A percentile compares a stretch with the other conserved stretches of the same genome.
Evolutionary conservation across 2,113 vertebrate species (phyloP).

Genomic region (Bubo blakistoni): DNA sequence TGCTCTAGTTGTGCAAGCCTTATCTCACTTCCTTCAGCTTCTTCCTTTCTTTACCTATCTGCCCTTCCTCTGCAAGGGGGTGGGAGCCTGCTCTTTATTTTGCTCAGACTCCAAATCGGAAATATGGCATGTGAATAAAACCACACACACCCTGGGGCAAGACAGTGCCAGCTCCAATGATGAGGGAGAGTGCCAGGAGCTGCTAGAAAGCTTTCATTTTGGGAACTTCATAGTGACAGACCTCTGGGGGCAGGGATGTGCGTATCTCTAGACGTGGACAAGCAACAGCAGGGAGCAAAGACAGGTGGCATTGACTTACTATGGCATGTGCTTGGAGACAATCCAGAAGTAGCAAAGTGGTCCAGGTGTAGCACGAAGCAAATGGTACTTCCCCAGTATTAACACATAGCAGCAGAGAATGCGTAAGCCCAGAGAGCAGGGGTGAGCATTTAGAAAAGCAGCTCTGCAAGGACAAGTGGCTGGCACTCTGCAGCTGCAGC

Average conservation of each 20-base stretch:
- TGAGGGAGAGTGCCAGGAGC: not conserved
- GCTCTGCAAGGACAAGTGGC: not conserved
- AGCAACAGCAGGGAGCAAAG: not conserved
- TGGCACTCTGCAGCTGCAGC: not conserved
- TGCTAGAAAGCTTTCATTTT: not conserved
- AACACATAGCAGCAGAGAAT: not conserved
- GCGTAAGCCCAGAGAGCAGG: not conserved
- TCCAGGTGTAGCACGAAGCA: not conserved
- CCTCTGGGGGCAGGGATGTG: not conserved
- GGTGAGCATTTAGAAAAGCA: not conserved
- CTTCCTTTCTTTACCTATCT: constrained; percentile 15
- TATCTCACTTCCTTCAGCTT: constrained; percentile 13
- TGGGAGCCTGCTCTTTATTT: not conserved
- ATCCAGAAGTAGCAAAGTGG: not conserved
- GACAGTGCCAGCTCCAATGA: not conserved
- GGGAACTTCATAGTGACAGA: not conserved
- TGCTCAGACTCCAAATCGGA: not conserved
- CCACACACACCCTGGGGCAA: not conserved
- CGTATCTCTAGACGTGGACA: accelerated
- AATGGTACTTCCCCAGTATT: not conserved
- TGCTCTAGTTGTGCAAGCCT: not conserved
- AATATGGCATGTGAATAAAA: not conserved
- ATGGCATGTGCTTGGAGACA: not conserved
- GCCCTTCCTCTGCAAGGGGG: not conserved
- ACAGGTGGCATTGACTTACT: too few relatives aligned